Base-by-base conservation (phyloP, 2,113 vertebrate genomes). In the Cepphus grylle region DNA sequence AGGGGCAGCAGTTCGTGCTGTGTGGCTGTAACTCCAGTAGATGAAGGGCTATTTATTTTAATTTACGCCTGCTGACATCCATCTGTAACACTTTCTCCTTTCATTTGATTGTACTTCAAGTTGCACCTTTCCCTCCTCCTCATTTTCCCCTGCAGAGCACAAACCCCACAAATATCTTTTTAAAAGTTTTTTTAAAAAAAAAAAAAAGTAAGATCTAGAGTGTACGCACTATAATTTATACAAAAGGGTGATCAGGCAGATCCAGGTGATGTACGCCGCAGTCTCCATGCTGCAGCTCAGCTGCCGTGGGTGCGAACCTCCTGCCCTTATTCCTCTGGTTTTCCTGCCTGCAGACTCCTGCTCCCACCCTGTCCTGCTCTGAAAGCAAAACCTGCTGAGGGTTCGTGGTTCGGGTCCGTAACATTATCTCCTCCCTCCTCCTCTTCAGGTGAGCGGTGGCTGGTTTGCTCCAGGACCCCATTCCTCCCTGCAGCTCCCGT, bases 201-300 rank as follows among this genome's bases (percentile, higher is more conserved):
- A 65, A 23, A 23, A 65, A 49, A 52, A 38, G 7, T 17, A 59
- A 80, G 50, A 3, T n/a, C 40, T 40, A 50, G 61, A 70, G 45
- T 13, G 20, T 36, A 6, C 0, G 1, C 11, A 3, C 43, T 80
- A 1, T 15, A 42, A 32, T 61, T 55, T 34, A 34, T 42, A 12
- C 30, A 20, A 32, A 27, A 45, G 23, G n/a, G 12, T 12, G 52
- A 5, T 11, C 18, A 63, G 47, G 43, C 19, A 34, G 17, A 69
- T 47, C 40, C 21, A 13, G 58, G 40, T 22, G 50, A 26, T n/a
- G n/a, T 8, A 38, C n/a, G 25, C 4, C 4, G 2, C 74, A 15
- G 8, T 4, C 23, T 50, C 52, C 27, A 3, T 3, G 25, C 62
- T 26, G 2, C 59, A 62, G 79, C 72, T 84, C 34, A 34, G 55